Evolutionary conservation across 2,113 vertebrate genomes (phyloP), one percentile per base, ranked within the genome.

Genomic region (Bettongia penicillata): DNA sequence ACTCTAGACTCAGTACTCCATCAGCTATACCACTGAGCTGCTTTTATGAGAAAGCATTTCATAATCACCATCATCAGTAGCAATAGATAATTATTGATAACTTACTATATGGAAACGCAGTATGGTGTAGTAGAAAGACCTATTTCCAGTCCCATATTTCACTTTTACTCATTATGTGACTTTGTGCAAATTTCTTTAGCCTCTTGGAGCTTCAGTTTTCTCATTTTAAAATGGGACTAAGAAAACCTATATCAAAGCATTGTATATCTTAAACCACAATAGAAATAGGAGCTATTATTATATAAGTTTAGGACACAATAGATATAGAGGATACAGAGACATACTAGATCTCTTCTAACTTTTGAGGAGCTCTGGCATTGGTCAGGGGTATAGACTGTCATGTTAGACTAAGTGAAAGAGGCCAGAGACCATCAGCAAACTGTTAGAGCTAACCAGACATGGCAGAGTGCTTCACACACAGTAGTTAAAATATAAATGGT

Each of bases 221-320:
- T 96, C 12, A n/a, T 98, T 22, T 9, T 95, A n/a, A 47, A 96
- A 96, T 90, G 92, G 94, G 90, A 84, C n/a, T 84, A 84, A 77
- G 37, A n/a, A n/a, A n/a, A n/a, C 37, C 61, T 77, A 16, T 22
- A 14, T 77, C 37, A n/a, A 77, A 84, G 19, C n/a, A 43, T 84
- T 23, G 1, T 43, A 22, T 22, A 43, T 8, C 68, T 84, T 43
- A 43, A 43, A 84, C 19, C 61, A 77, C 61, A 77, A n/a, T n/a
- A 77, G n/a, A 84, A 43, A 84, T 43, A 6, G 19, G n/a, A 84
- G n/a, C 68, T 84, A 5, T 84, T 6, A 84, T 84, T 23, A 22
- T 6, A 8, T 22, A 43, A 84, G 3, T 43, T 43, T 43, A 84
- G 7, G 68, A 43, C 8, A 43, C n/a, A 84, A 43, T 43, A 68